Evolutionary conservation across 2,797 vertebrate genomes (phyloP).

Genomic region (Gymnothorax javanicus): DNA sequence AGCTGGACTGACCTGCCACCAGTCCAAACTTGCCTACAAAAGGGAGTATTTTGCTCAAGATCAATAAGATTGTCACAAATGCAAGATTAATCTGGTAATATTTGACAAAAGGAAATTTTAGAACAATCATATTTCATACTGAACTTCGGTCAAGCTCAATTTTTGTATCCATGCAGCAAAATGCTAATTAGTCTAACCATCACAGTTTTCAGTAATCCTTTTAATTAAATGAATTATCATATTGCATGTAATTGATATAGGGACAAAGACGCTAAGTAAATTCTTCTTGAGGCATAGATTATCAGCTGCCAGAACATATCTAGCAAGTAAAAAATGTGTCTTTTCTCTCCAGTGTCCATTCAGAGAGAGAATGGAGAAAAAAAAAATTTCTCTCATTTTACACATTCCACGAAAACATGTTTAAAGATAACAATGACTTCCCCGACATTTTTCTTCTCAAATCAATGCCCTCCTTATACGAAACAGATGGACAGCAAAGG

Average conservation of each 20-base stretch:
- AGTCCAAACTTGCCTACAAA: too few species aligned
- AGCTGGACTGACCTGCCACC: too few species aligned
- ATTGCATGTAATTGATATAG: neutral
- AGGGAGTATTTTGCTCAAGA: neutral
- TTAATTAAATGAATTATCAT: slow-evolving; percentile 54
- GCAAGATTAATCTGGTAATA: slow-evolving; percentile 26
- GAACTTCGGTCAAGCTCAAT: slow-evolving; percentile 43
- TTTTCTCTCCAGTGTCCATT: neutral
- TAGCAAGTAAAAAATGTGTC: neutral
- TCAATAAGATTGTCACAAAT: slow-evolving; percentile 38
- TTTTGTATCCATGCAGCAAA: slow-evolving; percentile 41
- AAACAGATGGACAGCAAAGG: neutral
- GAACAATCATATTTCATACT: slow-evolving; percentile 36
- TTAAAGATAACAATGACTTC: neutral
- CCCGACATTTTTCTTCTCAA: too few species aligned
- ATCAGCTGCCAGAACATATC: too few species aligned
- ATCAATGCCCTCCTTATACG: neutral
- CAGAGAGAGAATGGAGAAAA: neutral
- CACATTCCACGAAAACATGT: neutral
- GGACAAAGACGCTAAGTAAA: neutral
- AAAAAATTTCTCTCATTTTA: neutral
- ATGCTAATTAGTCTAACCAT: slow-evolving; percentile 52
- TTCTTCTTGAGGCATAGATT: too few species aligned
- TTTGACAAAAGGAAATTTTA: slow-evolving; percentile 28
- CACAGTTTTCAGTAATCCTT: slow-evolving; percentile 60